Evolutionary conservation across 2,888 invertebrate species (phyloP).

Genomic region (Hirtodrosophila duncani): DNA sequence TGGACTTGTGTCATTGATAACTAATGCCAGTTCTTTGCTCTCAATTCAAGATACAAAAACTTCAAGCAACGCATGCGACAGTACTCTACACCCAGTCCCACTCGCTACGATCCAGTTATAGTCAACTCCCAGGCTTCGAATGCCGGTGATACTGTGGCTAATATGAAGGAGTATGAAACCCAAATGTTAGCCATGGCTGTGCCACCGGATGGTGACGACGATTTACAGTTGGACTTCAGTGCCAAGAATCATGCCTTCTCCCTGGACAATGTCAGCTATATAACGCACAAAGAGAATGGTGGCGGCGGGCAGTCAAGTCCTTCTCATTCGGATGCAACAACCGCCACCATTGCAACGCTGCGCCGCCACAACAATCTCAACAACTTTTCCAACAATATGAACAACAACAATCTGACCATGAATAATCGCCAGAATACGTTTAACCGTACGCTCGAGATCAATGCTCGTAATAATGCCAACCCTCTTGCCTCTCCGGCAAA

Average conservation of each 20-base stretch:
- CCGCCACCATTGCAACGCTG: slow-evolving; percentile 85
- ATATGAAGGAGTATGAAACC: slow-evolving; percentile 95
- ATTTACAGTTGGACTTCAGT: slow-evolving; percentile 91
- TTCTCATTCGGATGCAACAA: slow-evolving; percentile 89
- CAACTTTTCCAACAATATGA: slow-evolving; percentile 79
- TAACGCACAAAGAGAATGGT: slow-evolving; percentile 85
- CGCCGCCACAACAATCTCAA: slow-evolving; percentile 78
- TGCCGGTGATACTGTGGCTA: slow-evolving; percentile 79
- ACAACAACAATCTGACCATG: slow-evolving; percentile 73
- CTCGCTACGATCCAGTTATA: slow-evolving; percentile 85
- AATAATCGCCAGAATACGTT: slow-evolving; percentile 78
- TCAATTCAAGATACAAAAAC: slow-evolving; percentile 93
- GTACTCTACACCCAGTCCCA: slow-evolving; percentile 83
- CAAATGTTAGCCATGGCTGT: slow-evolving; percentile 96
- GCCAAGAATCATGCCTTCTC: slow-evolving; percentile 92
- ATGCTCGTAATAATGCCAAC: slow-evolving; percentile 77
- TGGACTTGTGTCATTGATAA: too few species aligned
- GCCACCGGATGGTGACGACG: slow-evolving; percentile 89
- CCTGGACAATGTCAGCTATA: slow-evolving; percentile 92
- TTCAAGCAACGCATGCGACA: slow-evolving; percentile 91
- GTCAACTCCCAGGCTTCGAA: slow-evolving; percentile 79
- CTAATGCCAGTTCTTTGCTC: too few species aligned
- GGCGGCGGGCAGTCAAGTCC: slow-evolving; percentile 85
- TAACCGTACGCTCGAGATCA: slow-evolving; percentile 77
- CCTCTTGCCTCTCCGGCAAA: slow-evolving; percentile 73